Evolutionary conservation across 2,888 invertebrate genomes (phyloP).

Genomic region (Ectobius pallidus): DNA sequence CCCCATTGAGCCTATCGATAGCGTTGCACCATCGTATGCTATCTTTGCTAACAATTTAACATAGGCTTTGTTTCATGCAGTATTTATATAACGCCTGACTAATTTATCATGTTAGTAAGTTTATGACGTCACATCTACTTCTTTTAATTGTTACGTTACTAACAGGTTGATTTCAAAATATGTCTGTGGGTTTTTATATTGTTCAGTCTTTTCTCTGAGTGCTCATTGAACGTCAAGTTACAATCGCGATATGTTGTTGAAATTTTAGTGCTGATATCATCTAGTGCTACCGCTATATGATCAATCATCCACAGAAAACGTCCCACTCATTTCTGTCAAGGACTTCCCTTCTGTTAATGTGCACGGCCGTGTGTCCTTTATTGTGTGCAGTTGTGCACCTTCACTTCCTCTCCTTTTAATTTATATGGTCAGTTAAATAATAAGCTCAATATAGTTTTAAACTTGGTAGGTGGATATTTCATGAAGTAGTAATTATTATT

Average conservation of each 20-base stretch:
- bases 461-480: no score
- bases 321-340: conserved; percentile 1
- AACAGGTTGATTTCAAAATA: neutral
- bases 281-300: neutral
- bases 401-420: no score
- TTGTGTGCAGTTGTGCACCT: no score
- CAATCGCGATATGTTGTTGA: neutral
- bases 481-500: no score
- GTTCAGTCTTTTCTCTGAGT: no score
- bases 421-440: no score
- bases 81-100: no score
- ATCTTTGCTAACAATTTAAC: no score
- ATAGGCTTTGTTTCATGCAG: no score
- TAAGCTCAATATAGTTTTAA: no score
- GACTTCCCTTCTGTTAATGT: neutral
- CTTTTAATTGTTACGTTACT: neutral
- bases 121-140: neutral
- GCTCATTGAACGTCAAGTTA: neutral
- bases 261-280: conserved; percentile 8
- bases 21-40: no score
- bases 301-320: neutral
- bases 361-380: neutral
- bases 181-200: neutral
- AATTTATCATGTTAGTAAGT: neutral
- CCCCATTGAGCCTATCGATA: no score